Evolutionary conservation across 2,888 invertebrate genomes (phyloP), one percentile per base, ranked within the genome.

Genomic region (Agrotis clavis): DNA sequence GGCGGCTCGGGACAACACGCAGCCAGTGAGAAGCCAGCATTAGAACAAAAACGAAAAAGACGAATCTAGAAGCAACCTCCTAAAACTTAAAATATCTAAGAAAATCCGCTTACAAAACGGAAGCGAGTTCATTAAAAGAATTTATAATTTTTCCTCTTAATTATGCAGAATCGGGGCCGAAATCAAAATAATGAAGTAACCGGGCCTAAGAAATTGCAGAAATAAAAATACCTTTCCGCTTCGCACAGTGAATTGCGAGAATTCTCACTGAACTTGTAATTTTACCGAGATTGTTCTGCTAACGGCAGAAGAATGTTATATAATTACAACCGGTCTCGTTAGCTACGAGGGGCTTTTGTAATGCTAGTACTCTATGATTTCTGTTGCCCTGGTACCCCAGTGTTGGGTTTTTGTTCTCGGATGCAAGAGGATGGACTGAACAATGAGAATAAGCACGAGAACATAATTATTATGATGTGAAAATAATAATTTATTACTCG

Each of bases 281-380:
- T 92, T 90, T 87, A 84, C 90, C 83, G 92, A 91, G 94, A 95
- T 94, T 94, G 92, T 93, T 91, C 93, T 90, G 89, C 90, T 92
- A 92, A 92, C 92, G 88, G 84, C 88, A 85, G 88, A 92, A 92
- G 93, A 94, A 93, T 92, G 91, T 93, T 92, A 94, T 93, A 90
- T 92, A 94, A 95, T 94, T 94, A 93, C 92, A 90, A 81, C 85
- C 83, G 88, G 83, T 86, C 92, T 92, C 90, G 92, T 94, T 92
- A 92, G 66, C 74, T 67, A 75, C 87, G 83, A 87, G 80, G 85
- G 86, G 87, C 87, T 89, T 90, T 89, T 90, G 89, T 86, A 71
- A 81, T 68, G 75, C 62, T 73, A 72, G 85, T 85, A 72, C 79
- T 74, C 85, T 78, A 79, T 83, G 83, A 79, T 77, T 82, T 84